Evolutionary conservation across 2,113 vertebrate genomes (phyloP), one percentile per base, ranked within the genome.

Genomic region (Chiloscyllium plagiosum): DNA sequence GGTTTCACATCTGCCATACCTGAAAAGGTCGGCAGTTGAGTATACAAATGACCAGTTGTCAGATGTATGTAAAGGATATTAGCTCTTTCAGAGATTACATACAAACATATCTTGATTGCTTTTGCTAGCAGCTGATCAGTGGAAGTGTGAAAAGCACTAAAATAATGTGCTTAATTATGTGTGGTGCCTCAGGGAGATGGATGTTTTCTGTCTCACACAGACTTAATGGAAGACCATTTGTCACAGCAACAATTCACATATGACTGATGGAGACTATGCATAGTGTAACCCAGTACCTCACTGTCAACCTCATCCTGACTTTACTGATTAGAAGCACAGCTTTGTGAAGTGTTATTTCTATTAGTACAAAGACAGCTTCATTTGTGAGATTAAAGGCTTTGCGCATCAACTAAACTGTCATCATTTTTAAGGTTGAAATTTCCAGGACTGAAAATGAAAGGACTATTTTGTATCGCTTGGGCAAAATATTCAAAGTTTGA

Each of bases 281-380:
- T 19, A 68, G 15, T 68, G 65, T 69, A 94, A 94, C 92, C 66
- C 65, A 47, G 7, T 68, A n/a, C 13, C 66, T 69, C 65, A 68
- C 24, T 70, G 19, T 94, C 37, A 70, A 94, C 66, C 68, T 13
- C 47, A 1, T 70, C 70, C 37, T 69, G 52, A 90, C 29, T 61
- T 90, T 56, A 33, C 52, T 90, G 66, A 69, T 94, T 42, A 69
- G 92, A 47, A 8, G 22, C 66, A 68, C n/a, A 47, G 92, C 66
- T 70, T 94, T 47, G 19, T 94, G 92, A 94, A 47, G 92, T 94
- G 92, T 20, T 20, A 70, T 70, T 70, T 94, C 92, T 94, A 94
- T 94, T 94, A 94, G 37, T 42, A 94, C 10, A 7, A 68, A 20
- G 92, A 94, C 92, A 94, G 92, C 92, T 94, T 94, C 92, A 68